Evolutionary conservation across 2,113 vertebrate genomes (phyloP), one percentile per base, ranked within the genome.

Genomic region (Ammodramus savannarum): DNA sequence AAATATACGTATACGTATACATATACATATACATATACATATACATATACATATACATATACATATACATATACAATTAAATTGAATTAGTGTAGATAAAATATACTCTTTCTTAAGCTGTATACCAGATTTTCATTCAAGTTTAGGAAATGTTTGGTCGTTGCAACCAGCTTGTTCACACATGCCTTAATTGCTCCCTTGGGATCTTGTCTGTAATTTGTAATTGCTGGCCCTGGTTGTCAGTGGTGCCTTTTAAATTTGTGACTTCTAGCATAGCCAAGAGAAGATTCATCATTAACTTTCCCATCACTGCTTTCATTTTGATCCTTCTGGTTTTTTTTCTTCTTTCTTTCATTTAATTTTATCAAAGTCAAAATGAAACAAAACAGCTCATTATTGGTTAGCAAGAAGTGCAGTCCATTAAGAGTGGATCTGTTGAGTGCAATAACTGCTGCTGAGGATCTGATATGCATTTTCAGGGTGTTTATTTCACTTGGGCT

Each of bases 201-300:
- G 27, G 52, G 78, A 91, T 52, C 15, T 29, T 68, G n/a, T 77
- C 38, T 87, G 87, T 83, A 75, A 87, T 83, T 96, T 95, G 52
- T 34, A 49, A 5, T 62, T 84, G 14, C 67, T 72, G 22, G 32
- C 57, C 69, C 27, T 61, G 27, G 46, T 78, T 29, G 25, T 61
- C 77, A 88, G 14, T 3, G 5, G 13, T 90, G 58, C n/a, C 25
- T 94, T 95, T 94, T 66, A 89, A 73, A 91, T 96, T 81, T 93
- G 32, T 89, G 82, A 61, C 78, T 91, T 94, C 74, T 91, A 85
- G 31, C 81, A 73, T 46, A 74, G 36, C 54, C 62, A 66, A 27
- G 8, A 73, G n/a, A 93, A 73, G 18, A 13, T 46, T 77, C 87
- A 15, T 58, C 76, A 54, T 69, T 38, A 84, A 44, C 39, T 85